Evolutionary conservation across 2,797 vertebrate genomes (phyloP), one percentile per base, ranked within the genome.

Genomic region (Coregonus ussuriensis): DNA sequence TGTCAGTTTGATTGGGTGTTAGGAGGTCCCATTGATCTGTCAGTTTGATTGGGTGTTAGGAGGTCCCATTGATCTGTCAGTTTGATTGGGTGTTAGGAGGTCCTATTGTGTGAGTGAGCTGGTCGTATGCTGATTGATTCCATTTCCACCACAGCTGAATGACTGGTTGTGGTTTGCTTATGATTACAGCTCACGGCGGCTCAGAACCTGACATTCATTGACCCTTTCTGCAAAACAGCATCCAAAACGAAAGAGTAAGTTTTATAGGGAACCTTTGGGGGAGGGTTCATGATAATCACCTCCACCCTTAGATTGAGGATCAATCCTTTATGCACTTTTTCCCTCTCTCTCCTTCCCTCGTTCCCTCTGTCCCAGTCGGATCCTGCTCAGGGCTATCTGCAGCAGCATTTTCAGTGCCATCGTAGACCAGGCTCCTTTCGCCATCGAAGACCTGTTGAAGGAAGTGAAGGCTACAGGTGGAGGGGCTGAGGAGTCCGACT

Each of bases 221-320:
- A 96, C 66, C 98, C 97, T 0, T 98, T 98, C 91, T 97, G 95
- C 94, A 96, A 88, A 89, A 89, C 95, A 0, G 95, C 95, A 15
- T 95, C 95, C 63, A 96, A 93, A 87, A 96, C 96, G 29, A 97
- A 96, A 78, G 95, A 98, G 98, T 99, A 90, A 94, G 97, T 96
- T 21, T 18, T 29, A 11, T 21, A 25, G 3, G 0, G 21, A 63
- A 0, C 14, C 2, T 41, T 3, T 1, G 0, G 9, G 41, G 9
- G 41, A 1, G 2, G 9, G 9, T 0, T 53, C 51, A 76, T 71
- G 21, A 11, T 52, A 18, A 47, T 47, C 41, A 11, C 41, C 9
- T 47, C 41, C 9, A 47, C 41, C 11, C 9, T 47, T 13, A 47
- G 11, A 47, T 13, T 13, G 41, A 47, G 41, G 3, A 11, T 47